phyloP scores from a whole-genome alignment of 2,113 vertebrate genomes.

The Austrofundulus limnaeus region DNA sequence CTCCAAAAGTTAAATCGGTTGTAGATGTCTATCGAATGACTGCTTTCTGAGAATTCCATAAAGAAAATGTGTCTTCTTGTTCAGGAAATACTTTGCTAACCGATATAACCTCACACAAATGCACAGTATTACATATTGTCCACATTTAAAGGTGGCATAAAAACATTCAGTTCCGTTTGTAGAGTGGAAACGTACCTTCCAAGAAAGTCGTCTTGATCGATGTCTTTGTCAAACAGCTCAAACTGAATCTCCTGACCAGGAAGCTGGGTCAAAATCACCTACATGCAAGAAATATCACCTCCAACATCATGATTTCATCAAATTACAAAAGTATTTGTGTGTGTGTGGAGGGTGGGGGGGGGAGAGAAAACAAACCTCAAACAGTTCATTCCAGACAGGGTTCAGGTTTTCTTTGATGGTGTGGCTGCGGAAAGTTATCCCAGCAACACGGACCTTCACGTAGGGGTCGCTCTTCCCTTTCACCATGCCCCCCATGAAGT shows the following conservation, averaged over 20 bases:
- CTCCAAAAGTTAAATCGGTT: too few relatives aligned
- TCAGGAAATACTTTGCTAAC: too few relatives aligned
- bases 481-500: constrained; percentile 88
- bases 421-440: constrained; percentile 83
- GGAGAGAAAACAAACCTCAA: constrained; percentile 73
- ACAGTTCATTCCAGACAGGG: constrained; percentile 90
- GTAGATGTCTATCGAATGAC: too few relatives aligned
- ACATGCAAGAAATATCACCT: constrained; percentile 1
- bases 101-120: too few relatives aligned
- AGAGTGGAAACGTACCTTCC: constrained; percentile 79
- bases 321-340: background rate
- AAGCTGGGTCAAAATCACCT: constrained; percentile 86
- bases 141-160: background rate
- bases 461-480: constrained; percentile 94
- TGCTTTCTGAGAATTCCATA: too few relatives aligned
- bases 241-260: constrained; percentile 90
- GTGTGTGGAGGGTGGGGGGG: too few relatives aligned
- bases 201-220: constrained; percentile 91
- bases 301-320: background rate
- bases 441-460: constrained; percentile 84
- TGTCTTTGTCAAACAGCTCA: constrained; percentile 90
- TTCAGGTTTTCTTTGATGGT: constrained; percentile 91
- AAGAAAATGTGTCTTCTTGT: too few relatives aligned
- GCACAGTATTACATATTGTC: too few relatives aligned
- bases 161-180: background rate